Percentiles rank a stretch among this genome's conserved stretches.
These are phyloP conservation scores for Ophion slaviceki DNA, from an alignment of 2,888 invertebrate species.

Conservation along the genomic window DNA sequence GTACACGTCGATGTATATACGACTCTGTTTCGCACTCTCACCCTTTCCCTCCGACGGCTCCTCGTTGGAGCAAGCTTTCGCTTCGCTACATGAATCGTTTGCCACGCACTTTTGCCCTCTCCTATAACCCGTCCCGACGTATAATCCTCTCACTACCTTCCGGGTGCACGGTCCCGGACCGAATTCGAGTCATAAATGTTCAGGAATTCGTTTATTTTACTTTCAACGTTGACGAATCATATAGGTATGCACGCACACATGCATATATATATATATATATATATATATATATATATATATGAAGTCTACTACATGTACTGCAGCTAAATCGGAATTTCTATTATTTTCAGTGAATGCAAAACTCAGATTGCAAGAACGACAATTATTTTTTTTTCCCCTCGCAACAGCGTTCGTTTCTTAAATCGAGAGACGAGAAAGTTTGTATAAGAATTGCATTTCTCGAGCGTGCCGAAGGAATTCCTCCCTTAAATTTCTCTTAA, in stretches of 20 bases:
- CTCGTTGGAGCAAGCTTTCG: constrained; percentile 39
- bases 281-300: not conserved
- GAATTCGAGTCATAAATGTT: constrained; percentile 33
- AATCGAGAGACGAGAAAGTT: not conserved
- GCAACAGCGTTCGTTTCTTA: not conserved
- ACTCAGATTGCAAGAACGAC: not conserved
- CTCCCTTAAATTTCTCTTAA: too few species aligned
- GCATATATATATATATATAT: not conserved
- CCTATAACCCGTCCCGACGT: constrained; percentile 16
- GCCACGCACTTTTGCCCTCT: constrained; percentile 52
- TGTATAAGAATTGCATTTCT: not conserved
- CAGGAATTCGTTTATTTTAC: constrained; percentile 40
- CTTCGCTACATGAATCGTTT: constrained; percentile 39
- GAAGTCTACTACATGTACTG: not conserved
- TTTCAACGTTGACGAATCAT: constrained; percentile 19
- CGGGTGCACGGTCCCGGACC: constrained; percentile 6
- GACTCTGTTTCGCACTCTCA: constrained; percentile 20
- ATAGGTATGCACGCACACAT: not conserved
- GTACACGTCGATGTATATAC: not conserved
- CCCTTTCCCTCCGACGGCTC: constrained; percentile 41
- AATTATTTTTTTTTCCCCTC: not conserved
- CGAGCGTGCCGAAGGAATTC: too few species aligned
- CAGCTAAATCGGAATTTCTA: not conserved
- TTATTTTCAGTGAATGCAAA: constrained; percentile 3
- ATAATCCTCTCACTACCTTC: constrained; percentile 11